Evolutionary conservation across 2,888 invertebrate genomes (phyloP).

Genomic region (Euzophera pinguis): DNA sequence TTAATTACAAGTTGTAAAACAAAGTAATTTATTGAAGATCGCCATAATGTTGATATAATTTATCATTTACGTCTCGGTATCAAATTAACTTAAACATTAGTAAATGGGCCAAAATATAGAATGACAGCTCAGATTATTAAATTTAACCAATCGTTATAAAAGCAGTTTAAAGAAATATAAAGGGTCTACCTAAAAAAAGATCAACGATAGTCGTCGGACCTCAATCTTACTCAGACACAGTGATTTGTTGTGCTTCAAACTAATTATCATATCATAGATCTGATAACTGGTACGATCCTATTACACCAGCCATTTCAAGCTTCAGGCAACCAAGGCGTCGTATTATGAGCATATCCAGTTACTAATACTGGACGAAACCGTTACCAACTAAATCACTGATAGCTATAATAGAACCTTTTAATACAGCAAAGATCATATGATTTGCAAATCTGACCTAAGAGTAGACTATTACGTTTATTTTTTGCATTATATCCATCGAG

Average conservation of each 20-base stretch:
- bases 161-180: not conserved
- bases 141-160: not conserved
- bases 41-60: not conserved
- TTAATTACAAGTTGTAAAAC: not conserved
- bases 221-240: not conserved
- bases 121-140: not conserved
- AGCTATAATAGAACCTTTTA: not conserved
- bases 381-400: not conserved
- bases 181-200: not conserved
- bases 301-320: not conserved
- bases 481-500: too few relatives aligned
- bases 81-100: slow-evolving; percentile 1
- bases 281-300: not conserved
- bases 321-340: not conserved
- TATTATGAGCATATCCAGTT: not conserved
- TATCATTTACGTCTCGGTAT: not conserved
- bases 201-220: not conserved
- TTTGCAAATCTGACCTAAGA: too few relatives aligned
- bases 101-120: not conserved
- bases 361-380: not conserved
- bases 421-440: not conserved
- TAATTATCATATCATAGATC: slow-evolving; percentile 2
- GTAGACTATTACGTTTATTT: too few relatives aligned
- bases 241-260: not conserved
- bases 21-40: not conserved